phyloP scores from a whole-genome alignment of 2,797 vertebrate species.

The Rhinichthys osculus region DNA sequence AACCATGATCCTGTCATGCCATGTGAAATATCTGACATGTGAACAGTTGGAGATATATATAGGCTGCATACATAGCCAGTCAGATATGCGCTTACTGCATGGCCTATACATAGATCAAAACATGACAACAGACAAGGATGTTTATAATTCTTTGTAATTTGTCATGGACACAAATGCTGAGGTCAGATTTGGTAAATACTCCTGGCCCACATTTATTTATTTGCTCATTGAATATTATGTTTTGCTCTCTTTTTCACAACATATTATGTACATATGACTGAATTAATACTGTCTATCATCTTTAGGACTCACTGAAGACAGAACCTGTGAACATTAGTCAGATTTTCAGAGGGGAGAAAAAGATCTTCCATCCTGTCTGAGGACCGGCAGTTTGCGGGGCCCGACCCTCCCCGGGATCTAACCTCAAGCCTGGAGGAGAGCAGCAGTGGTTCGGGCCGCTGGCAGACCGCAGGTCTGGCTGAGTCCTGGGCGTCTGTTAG shows the following conservation, averaged over 20 bases:
- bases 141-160: constrained; percentile 16
- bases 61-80: constrained; percentile 69
- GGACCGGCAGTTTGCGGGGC: constrained; percentile 79
- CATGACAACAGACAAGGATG: constrained; percentile 40
- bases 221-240: neutral
- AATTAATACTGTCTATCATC: constrained; percentile 2
- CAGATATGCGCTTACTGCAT: constrained; percentile 70
- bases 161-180: neutral
- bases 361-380: constrained; percentile 77
- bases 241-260: neutral
- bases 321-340: neutral
- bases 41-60: constrained; percentile 71
- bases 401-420: constrained; percentile 78
- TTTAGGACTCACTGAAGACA: constrained; percentile 11
- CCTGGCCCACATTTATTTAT: neutral
- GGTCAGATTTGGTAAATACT: neutral
- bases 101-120: constrained; percentile 69
- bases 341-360: neutral
- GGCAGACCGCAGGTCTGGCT: constrained; percentile 83
- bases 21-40: constrained; percentile 64
- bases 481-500: constrained; percentile 94
- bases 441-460: constrained; percentile 75
- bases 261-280: neutral
- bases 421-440: constrained; percentile 67
- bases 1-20: constrained; percentile 51